These are phyloP conservation scores for Theocolax elegans DNA, from an alignment of 1,140 invertebrate species.

Conservation along the genomic window DNA sequence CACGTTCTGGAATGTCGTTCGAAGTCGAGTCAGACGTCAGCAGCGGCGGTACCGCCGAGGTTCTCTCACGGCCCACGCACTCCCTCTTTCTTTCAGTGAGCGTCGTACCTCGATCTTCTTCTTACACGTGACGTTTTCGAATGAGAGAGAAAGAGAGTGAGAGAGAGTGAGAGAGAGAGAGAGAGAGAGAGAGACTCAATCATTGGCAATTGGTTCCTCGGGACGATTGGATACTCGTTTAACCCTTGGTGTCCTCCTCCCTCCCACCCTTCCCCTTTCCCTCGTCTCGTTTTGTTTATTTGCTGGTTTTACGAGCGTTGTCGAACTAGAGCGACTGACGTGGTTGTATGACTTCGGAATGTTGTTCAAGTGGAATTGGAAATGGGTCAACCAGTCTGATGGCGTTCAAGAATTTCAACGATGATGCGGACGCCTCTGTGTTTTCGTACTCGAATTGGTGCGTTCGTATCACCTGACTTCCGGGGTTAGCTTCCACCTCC, in stretches of 20 bases:
- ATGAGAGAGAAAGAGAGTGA: background rate
- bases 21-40: slow-evolving; percentile 46
- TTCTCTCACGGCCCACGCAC: slow-evolving; percentile 44
- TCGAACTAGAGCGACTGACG: background rate
- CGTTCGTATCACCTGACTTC: too few species aligned
- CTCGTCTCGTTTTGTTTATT: background rate
- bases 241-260: too few species aligned
- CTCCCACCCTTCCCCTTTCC: background rate
- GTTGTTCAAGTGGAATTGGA: background rate
- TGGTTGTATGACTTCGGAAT: too few species aligned
- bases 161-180: background rate
- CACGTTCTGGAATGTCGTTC: slow-evolving; percentile 54
- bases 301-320: background rate
- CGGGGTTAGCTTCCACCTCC: too few species aligned
- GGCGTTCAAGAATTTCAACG: too few species aligned
- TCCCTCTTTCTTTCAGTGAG: slow-evolving; percentile 1
- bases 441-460: too few species aligned
- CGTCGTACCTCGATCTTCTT: background rate
- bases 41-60: slow-evolving; percentile 30
- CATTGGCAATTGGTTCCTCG: background rate
- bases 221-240: background rate
- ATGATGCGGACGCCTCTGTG: too few species aligned
- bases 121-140: slow-evolving; percentile 12
- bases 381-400: too few species aligned
- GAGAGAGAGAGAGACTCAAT: too few species aligned